phyloP scores from a whole-genome alignment of 2,888 invertebrate species.

The Leptinotarsa juncta region DNA sequence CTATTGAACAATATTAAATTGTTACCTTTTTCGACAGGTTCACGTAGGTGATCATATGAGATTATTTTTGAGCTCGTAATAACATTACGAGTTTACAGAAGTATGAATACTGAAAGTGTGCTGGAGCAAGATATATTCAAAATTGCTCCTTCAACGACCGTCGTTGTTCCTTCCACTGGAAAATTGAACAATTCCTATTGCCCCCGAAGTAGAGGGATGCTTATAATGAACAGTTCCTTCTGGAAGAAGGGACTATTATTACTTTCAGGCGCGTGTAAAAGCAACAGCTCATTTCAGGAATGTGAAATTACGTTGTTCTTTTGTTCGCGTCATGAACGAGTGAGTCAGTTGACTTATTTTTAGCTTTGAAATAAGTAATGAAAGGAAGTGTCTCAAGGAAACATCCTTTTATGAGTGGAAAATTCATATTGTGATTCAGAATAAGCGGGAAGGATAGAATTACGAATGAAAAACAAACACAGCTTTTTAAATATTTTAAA shows the following conservation, averaged over 20 bases:
- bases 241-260: slow-evolving; percentile 18
- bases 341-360: slow-evolving; percentile 27
- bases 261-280: slow-evolving; percentile 14
- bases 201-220: background rate
- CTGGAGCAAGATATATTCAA: background rate
- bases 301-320: slow-evolving; percentile 21
- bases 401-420: background rate
- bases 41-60: no score
- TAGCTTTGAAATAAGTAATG: slow-evolving; percentile 18
- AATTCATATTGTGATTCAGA: no score
- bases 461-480: no score
- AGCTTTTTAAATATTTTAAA: no score
- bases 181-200: background rate
- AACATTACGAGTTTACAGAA: background rate
- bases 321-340: slow-evolving; percentile 4
- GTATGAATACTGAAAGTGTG: background rate
- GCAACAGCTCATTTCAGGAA: slow-evolving; percentile 23
- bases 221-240: slow-evolving; percentile 20
- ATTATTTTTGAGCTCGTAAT: no score
- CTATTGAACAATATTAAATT: no score
- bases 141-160: background rate
- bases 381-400: background rate
- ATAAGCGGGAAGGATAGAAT: no score
- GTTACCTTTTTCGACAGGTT: no score
- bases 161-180: background rate